phyloP scores from a whole-genome alignment of 2,113 vertebrate species.

The Epinephelus moara region DNA sequence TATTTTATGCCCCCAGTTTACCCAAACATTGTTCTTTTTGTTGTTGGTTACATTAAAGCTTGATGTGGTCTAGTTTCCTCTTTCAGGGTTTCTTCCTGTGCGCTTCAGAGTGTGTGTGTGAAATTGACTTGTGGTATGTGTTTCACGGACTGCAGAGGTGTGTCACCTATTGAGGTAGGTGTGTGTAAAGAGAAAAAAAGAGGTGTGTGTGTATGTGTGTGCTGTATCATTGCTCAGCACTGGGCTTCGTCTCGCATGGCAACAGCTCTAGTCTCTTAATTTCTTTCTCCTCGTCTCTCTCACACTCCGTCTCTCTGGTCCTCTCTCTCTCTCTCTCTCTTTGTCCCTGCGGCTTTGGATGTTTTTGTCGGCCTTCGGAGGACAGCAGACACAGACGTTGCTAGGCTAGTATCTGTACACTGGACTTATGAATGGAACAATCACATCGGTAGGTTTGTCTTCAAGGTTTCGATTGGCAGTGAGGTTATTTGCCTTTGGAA shows the following conservation, averaged over 20 bases:
- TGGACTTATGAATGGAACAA: constrained; percentile 15
- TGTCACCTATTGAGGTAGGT: constrained; percentile 34
- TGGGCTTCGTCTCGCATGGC: constrained; percentile 13
- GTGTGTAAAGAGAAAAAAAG: constrained; percentile 23
- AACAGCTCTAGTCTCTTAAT: constrained; percentile 36
- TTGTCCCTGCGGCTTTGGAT: constrained; percentile 21
- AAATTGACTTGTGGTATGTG: background rate
- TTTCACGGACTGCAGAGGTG: constrained; percentile 43
- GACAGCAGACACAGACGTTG: constrained; percentile 8
- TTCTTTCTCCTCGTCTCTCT: constrained; percentile 14
- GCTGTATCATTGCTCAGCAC: constrained; percentile 9
- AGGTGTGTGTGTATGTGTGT: constrained; percentile 32
- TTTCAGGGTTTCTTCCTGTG: background rate
- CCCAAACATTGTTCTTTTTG: background rate
- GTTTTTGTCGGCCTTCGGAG: constrained; percentile 19
- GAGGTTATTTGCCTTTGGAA: background rate
- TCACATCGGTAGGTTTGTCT: constrained; percentile 19
- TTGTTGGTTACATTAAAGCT: background rate
- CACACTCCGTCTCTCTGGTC: background rate
- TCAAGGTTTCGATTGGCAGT: background rate
- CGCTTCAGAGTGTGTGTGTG: background rate
- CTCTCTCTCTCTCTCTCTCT: background rate
- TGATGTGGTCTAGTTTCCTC: background rate
- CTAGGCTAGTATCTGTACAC: background rate
- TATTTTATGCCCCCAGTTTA: background rate